Evolutionary conservation across 1,140 invertebrate species (phyloP).

Genomic region (Drosophila sechellia): DNA sequence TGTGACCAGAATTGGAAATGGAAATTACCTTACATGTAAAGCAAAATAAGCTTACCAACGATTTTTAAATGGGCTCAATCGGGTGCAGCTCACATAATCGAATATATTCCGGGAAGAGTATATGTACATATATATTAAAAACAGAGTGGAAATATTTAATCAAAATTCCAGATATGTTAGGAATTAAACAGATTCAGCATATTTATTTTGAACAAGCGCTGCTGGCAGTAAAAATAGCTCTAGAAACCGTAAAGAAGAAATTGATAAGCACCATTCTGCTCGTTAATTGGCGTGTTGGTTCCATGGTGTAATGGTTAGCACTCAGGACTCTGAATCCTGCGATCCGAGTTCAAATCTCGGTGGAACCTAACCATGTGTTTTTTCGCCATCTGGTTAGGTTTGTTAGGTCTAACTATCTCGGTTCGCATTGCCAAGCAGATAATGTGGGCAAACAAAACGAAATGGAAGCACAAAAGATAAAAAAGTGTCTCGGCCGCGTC

Average conservation of each 20-base stretch:
- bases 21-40: not conserved
- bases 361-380: conserved; percentile 27
- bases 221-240: conserved; percentile 1
- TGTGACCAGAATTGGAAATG: conserved; percentile 22
- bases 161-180: not conserved
- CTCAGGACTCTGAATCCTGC: conserved; percentile 95
- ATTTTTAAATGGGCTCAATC: not conserved
- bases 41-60: not conserved
- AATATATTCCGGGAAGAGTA: conserved; percentile 7
- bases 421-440: conserved; percentile 22
- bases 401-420: conserved; percentile 16
- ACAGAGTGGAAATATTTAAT: not conserved
- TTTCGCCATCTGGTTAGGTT: not conserved
- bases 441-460: conserved; percentile 15
- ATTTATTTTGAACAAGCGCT: conserved; percentile 4
- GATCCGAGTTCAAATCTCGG: conserved; percentile 88
- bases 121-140: not conserved
- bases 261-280: not conserved
- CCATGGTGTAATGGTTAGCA: conserved; percentile 95
- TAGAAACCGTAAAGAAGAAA: not conserved
- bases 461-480: conserved; percentile 18
- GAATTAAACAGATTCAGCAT: conserved; percentile 9
- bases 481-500: conserved; percentile 12
- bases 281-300: conserved; percentile 69
- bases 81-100: not conserved